Evolutionary conservation across 2,888 invertebrate species (phyloP), one percentile per base, ranked within the genome.

Genomic region (Trilocha varians): DNA sequence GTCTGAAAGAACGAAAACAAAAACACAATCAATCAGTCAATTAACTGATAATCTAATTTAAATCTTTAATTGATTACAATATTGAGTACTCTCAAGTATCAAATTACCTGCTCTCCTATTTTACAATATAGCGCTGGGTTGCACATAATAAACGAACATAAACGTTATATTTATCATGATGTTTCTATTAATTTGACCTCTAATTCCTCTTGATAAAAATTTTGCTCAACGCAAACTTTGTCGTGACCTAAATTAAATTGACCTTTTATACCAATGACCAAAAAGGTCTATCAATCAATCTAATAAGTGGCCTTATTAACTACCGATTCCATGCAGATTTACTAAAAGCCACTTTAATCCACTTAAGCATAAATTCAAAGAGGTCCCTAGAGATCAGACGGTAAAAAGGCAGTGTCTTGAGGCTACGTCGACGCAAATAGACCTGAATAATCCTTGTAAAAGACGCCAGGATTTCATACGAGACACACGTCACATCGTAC

Each of bases 291-390:
- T 56, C 65, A 66, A 77, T 76, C 72, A 70, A 62, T 52, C 58
- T 73, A 70, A 70, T 78, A 70, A 65, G 63, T 59, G 58, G 47
- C 60, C 65, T 62, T 71, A 76, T 70, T 72, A 70, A 62, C 60
- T 60, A 55, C 52, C 59, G 59, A 71, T 71, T 55, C 50, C 49
- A 62, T 61, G 58, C 53, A 62, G 71, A 67, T 73, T 70, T 59
- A 57, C 65, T 71, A 62, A 76, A 77, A 73, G 71, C 69, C 70
- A 76, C 65, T 78, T 78, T 75, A 83, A 84, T 84, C 77, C 65
- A 79, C 78, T 82, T 79, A 77, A 77, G 68, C 62, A 74, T 66
- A 61, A 65, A 59, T 61, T 63, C 53, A 57, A 71, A 74, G 49
- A 53, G 65, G 64, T 70, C 83, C 72, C 78, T 43, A 47, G 70